Conservation (phyloP, 2,113 vertebrate species). For the Chinchilla lanigera region DNA sequence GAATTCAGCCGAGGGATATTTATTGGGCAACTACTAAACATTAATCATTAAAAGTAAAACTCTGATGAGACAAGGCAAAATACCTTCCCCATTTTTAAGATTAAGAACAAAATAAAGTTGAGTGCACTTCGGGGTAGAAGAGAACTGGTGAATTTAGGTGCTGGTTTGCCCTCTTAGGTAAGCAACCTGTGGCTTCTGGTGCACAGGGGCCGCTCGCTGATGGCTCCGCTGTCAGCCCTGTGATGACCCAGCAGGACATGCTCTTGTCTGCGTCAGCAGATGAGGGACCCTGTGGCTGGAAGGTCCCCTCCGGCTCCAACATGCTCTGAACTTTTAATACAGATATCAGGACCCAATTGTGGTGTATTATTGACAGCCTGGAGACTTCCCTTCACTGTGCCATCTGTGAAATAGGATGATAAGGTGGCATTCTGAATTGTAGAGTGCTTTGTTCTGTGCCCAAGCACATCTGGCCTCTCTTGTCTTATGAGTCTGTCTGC, state of each 20-base stretch:
- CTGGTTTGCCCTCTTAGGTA: not conserved
- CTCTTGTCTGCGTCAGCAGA: not conserved
- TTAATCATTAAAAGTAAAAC: not conserved
- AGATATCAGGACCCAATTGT: not conserved
- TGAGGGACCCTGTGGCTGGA: not conserved
- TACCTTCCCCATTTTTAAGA: not conserved
- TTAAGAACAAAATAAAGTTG: not conserved
- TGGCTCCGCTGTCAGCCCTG: not conserved
- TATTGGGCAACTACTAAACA: not conserved
- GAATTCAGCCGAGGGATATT: slow-evolving; percentile 27
- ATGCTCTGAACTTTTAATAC: not conserved
- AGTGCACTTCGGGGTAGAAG: not conserved
- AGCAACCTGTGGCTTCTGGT: not conserved
- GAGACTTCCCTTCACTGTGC: not conserved
- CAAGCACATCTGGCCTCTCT: not conserved
- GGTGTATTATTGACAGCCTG: not conserved
- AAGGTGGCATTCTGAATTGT: not conserved
- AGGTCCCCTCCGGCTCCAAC: not conserved
- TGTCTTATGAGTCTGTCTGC: not conserved
- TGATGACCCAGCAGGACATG: not conserved
- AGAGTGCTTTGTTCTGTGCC: not conserved
- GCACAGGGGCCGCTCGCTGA: not conserved
- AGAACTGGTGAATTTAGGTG: not conserved
- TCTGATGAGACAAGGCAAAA: not conserved
- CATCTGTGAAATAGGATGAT: not conserved